Evolutionary conservation across 2,113 vertebrate genomes (phyloP).

Genomic region (Python bivittatus): DNA sequence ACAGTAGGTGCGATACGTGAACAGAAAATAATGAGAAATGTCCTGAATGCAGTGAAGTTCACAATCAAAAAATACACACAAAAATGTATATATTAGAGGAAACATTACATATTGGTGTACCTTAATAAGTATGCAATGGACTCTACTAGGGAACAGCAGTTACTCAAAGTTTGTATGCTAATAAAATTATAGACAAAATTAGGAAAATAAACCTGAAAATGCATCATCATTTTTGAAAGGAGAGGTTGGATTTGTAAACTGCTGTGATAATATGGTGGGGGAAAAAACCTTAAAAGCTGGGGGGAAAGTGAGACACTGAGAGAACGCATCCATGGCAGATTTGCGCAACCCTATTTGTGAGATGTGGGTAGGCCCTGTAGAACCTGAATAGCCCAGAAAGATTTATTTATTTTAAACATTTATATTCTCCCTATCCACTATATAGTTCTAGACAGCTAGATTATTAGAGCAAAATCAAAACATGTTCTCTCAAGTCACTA

Average conservation of each 20-base stretch:
- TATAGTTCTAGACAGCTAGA: not conserved
- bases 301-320: not conserved
- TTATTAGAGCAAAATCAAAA: not conserved
- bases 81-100: not conserved
- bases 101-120: not conserved
- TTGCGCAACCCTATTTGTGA: not conserved
- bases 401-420: not conserved
- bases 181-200: not conserved
- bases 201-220: not conserved
- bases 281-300: not conserved
- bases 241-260: not conserved
- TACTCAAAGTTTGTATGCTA: not conserved
- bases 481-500: not conserved
- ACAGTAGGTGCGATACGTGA: not conserved
- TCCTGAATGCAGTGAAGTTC: not conserved
- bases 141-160: not conserved
- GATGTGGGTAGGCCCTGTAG: not conserved
- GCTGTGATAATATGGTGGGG: not conserved
- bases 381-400: not conserved
- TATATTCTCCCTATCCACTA: not conserved
- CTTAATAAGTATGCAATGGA: not conserved
- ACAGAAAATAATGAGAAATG: not conserved
- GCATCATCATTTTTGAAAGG: not conserved
- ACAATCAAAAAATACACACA: not conserved
- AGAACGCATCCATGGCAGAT: not conserved